Evolutionary conservation across 2,797 vertebrate species (phyloP).

Genomic region (Amblyraja radiata): DNA sequence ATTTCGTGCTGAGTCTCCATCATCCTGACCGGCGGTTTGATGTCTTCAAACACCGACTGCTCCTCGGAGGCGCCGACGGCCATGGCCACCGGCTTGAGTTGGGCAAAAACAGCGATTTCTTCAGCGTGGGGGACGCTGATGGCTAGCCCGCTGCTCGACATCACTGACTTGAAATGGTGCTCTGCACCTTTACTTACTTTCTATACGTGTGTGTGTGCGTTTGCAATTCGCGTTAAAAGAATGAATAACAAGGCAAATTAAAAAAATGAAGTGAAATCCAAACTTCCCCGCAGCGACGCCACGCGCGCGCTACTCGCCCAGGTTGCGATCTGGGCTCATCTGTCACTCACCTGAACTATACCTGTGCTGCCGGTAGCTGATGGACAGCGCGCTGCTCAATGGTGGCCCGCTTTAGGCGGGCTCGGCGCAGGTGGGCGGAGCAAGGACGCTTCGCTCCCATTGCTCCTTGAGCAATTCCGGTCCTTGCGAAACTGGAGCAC

Average conservation of each 20-base stretch:
- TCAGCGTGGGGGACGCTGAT: conserved; percentile 61
- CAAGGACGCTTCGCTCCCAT: neutral
- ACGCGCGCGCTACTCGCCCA: neutral
- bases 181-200: neutral
- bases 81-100: conserved; percentile 76
- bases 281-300: neutral
- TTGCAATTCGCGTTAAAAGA: too few species aligned
- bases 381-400: neutral
- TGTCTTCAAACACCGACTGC: conserved; percentile 76
- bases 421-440: neutral
- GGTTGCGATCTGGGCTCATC: neutral
- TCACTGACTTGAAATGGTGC: conserved; percentile 44
- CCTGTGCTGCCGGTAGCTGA: neutral
- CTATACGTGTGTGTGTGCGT: neutral
- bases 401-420: neutral
- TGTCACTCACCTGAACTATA: conserved; percentile 36
- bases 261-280: neutral
- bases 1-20: conserved; percentile 48
- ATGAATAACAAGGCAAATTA: neutral
- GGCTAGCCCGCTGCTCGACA: conserved; percentile 69
- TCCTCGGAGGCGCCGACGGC: conserved; percentile 68
- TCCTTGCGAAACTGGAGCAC: neutral
- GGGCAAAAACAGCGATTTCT: conserved; percentile 69
- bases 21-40: conserved; percentile 66
- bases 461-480: neutral